Evolutionary conservation across 1,140 invertebrate species (phyloP).

Genomic region (Sminthurides bifidus): DNA sequence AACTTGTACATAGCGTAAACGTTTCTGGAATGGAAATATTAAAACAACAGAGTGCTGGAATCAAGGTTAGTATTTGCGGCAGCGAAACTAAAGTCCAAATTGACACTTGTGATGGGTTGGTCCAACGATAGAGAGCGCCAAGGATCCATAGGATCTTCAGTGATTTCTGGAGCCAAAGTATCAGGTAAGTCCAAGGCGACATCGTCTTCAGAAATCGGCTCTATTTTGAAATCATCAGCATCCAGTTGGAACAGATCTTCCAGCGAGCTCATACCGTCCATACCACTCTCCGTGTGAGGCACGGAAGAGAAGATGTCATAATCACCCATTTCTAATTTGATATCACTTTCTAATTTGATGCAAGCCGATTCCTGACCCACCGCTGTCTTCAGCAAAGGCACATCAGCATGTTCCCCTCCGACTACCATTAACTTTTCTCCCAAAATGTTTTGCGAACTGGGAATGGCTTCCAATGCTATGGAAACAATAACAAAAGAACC

Average conservation of each 20-base stretch:
- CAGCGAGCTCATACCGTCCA: conserved; percentile 47
- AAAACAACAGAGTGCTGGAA: too few relatives aligned
- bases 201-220: conserved; percentile 32
- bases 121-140: conserved; percentile 26
- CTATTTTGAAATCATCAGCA: conserved; percentile 49
- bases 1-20: too few relatives aligned
- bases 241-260: conserved; percentile 46
- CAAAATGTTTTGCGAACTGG: conserved; percentile 2
- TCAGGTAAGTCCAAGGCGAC: conserved; percentile 7
- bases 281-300: conserved; percentile 3
- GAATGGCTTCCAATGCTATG: conserved; percentile 28
- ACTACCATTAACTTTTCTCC: background rate
- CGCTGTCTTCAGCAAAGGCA: background rate
- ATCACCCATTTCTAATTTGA: background rate
- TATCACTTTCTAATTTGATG: background rate
- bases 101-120: conserved; percentile 16
- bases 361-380: background rate
- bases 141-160: conserved; percentile 27
- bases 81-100: conserved; percentile 27
- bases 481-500: conserved; percentile 5
- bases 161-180: conserved; percentile 8
- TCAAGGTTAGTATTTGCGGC: conserved; percentile 10
- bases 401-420: background rate
- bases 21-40: too few relatives aligned
- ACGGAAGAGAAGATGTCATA: conserved; percentile 18